These are phyloP conservation scores for Varanus salvator DNA, from an alignment of 2,113 vertebrate genomes.

Conservation along the genomic window DNA sequence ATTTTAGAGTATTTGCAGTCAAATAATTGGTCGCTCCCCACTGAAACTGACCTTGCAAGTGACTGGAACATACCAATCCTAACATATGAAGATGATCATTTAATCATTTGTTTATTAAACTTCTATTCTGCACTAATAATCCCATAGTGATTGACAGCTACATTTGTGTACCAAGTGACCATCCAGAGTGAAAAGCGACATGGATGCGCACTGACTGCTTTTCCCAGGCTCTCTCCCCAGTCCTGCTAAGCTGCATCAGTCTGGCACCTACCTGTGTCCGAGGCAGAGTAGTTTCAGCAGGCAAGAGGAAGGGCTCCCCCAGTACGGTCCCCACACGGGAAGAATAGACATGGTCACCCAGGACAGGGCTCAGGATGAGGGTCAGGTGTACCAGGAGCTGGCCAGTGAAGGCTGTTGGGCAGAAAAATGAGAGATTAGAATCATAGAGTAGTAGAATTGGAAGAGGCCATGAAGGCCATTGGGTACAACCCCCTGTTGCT, in stretches of 20 bases:
- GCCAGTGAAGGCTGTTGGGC: conserved; percentile 68
- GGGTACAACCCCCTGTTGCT: too few relatives aligned
- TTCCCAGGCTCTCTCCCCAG: not conserved
- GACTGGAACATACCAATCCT: too few relatives aligned
- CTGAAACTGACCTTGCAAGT: too few relatives aligned
- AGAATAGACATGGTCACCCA: conserved; percentile 76
- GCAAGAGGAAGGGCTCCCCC: conserved; percentile 75
- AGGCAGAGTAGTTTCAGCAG: not conserved
- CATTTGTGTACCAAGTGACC: too few relatives aligned
- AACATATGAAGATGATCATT: too few relatives aligned
- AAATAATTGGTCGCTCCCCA: too few relatives aligned
- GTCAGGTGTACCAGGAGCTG: conserved; percentile 78
- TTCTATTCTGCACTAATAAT: too few relatives aligned
- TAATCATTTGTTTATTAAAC: too few relatives aligned
- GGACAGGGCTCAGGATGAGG: conserved; percentile 71
- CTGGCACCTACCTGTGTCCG: conserved; percentile 75
- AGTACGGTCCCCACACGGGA: conserved; percentile 71
- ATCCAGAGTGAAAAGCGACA: not conserved
- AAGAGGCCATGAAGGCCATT: too few relatives aligned
- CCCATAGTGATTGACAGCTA: too few relatives aligned
- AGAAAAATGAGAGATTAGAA: not conserved
- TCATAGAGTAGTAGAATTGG: too few relatives aligned
- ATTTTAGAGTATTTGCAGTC: too few relatives aligned
- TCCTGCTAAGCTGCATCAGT: not conserved
- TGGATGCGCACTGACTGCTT: not conserved